Conservation (phyloP, 2,888 invertebrate species). For the Harpalus rubripes region DNA sequence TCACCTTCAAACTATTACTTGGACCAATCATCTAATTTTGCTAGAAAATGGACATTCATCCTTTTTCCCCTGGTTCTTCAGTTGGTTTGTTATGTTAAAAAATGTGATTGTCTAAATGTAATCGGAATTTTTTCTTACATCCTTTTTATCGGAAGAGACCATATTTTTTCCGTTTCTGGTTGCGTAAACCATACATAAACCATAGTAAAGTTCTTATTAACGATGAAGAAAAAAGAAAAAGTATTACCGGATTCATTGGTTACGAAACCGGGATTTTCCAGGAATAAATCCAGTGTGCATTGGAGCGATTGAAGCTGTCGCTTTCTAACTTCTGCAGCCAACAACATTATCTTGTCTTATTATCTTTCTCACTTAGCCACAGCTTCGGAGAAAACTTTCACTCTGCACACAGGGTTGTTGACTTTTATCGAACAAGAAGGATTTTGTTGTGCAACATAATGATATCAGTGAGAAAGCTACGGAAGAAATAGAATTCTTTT, state of each 20-base stretch:
- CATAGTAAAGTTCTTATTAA: too few species aligned
- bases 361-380: too few species aligned
- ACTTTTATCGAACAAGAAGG: background rate
- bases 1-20: too few species aligned
- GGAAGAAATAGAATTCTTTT: background rate
- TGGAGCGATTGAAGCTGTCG: conserved; percentile 5
- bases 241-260: background rate
- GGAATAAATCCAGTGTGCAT: conserved; percentile 9
- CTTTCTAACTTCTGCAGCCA: conserved; percentile 1
- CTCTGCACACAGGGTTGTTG: background rate
- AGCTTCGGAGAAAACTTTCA: conserved; percentile 18
- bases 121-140: too few species aligned
- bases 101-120: background rate
- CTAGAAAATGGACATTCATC: too few species aligned
- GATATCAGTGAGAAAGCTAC: background rate
- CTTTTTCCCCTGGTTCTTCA: too few species aligned
- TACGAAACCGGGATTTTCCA: conserved; percentile 3
- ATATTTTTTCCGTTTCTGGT: too few species aligned
- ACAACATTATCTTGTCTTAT: background rate
- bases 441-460: conserved; percentile 1
- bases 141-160: too few species aligned
- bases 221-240: background rate
- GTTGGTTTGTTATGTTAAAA: conserved; percentile 2
- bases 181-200: too few species aligned
- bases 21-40: too few species aligned